Evolutionary conservation across 2,797 vertebrate genomes (phyloP), one percentile per base, ranked within the genome.

Genomic region (Tragelaphus oryx): DNA sequence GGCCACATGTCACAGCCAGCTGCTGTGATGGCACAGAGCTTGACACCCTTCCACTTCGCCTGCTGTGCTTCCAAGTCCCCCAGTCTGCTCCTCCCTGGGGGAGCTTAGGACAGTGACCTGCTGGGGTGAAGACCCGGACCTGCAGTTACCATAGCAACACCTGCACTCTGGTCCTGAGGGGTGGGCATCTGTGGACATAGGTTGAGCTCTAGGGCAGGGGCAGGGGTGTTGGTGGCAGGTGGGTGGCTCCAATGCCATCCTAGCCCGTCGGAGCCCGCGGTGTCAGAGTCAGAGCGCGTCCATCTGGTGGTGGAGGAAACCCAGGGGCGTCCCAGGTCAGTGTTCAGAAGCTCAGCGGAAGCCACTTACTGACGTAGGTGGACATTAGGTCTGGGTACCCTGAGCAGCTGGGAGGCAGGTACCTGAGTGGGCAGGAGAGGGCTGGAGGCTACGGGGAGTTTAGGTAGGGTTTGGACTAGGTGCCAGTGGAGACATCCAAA

Each of bases 21-120:
- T 96, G 97, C 95, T 97, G 75, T 93, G 97, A 89, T 97, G 96
- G 95, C 93, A 65, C n/a, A 48, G n/a, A 4, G 13, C n/a, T 86
- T 95, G 97, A 84, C 97, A 84, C 12, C 60, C 41, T 93, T 97
- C 87, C 28, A 41, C 93, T 71, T 84, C 76, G 97, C 95, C 95
- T 97, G 96, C 60, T 93, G 22, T 62, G 41, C 87, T 95, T 89
- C 10, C 48, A 90, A 68, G 78, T 50, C 30, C 44, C 37, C 26
- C 91, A 87, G 0, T 93, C 83, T 91, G 86, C 91, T 95, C 86
- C 28, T 44, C 28, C 44, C 54, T 55, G 50, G 41, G 26, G 57
- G 55, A 74, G 54, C n/a, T 60, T n/a, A 68, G 60, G 59, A 9
- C 28, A 8, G 1, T 28, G 88, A 52, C 92, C 82, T 81, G 52